Conservation (phyloP, 2,113 vertebrate genomes). For the Corydoras sp. region DNA sequence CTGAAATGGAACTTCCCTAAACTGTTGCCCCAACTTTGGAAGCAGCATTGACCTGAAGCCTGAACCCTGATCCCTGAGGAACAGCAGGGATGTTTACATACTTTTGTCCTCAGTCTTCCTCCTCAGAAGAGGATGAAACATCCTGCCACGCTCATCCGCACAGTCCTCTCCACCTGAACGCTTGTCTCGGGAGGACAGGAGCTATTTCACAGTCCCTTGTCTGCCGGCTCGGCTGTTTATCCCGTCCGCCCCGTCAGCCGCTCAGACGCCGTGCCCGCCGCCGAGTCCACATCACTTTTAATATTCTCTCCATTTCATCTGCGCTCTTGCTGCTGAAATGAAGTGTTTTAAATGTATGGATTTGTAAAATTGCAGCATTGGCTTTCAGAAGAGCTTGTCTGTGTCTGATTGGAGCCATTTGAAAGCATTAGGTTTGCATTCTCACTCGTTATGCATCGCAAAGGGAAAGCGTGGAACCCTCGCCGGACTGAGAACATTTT, state of each 20-base stretch:
- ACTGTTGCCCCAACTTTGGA: too few species aligned
- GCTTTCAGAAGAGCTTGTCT: conserved; percentile 30
- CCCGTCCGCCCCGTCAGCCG: conserved; percentile 25
- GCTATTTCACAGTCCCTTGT: conserved; percentile 37
- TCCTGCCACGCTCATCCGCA: conserved; percentile 13
- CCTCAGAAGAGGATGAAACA: neutral
- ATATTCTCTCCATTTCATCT: conserved; percentile 29
- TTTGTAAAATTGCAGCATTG: conserved; percentile 24
- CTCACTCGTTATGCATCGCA: conserved; percentile 17
- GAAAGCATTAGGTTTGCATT: conserved; percentile 32
- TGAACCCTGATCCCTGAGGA: too few species aligned
- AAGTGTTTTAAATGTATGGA: conserved; percentile 48
- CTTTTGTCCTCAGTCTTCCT: too few species aligned
- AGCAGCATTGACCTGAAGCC: too few species aligned
- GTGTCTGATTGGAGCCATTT: conserved; percentile 38
- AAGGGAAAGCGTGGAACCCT: conserved; percentile 12
- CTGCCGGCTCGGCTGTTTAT: conserved; percentile 17
- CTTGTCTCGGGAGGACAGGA: conserved; percentile 23
- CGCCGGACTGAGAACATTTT: conserved; percentile 26
- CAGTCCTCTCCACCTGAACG: conserved; percentile 12
- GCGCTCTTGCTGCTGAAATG: conserved; percentile 32
- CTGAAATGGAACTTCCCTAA: too few species aligned
- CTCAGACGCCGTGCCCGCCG: conserved; percentile 15
- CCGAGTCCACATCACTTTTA: conserved; percentile 26
- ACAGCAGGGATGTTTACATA: too few species aligned